Conservation (phyloP, 2,113 vertebrate genomes). For the Labeo catla region DNA sequence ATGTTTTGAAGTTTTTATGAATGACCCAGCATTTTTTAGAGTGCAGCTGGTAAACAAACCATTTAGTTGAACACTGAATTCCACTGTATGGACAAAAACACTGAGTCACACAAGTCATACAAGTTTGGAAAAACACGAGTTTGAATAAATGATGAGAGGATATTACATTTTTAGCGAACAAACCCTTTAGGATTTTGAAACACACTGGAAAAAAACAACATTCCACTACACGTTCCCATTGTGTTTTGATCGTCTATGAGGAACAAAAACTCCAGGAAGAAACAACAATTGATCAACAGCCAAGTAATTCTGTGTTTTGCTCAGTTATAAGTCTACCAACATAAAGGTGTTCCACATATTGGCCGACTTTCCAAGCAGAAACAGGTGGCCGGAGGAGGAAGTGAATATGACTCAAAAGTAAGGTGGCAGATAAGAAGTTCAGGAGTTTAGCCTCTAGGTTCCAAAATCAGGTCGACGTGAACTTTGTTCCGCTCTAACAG, state of each 20-base stretch:
- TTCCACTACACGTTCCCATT: not conserved
- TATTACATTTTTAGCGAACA: not conserved
- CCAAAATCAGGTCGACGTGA: slow-evolving; percentile 42
- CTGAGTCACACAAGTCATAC: not conserved
- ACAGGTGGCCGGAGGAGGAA: slow-evolving; percentile 46
- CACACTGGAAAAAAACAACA: not conserved
- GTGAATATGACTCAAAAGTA: slow-evolving; percentile 12
- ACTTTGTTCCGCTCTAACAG: slow-evolving; percentile 38
- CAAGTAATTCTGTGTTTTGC: not conserved
- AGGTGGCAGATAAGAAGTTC: slow-evolving; percentile 44
- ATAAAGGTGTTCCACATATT: not conserved
- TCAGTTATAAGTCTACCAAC: not conserved
- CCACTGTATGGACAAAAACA: not conserved
- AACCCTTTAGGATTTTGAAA: not conserved
- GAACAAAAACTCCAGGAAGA: not conserved
- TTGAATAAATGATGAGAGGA: not conserved
- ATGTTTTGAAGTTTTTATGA: too few species aligned
- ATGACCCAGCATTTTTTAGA: too few species aligned
- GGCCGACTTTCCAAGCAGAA: not conserved
- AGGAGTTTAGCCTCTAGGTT: slow-evolving; percentile 24
- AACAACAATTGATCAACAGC: not conserved
- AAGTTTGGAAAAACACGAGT: not conserved
- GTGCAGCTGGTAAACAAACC: not conserved
- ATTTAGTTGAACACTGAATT: not conserved
- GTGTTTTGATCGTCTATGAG: not conserved